Evolutionary conservation across 2,113 vertebrate genomes (phyloP), one percentile per base, ranked within the genome.

Genomic region (Choloepus hoffmanni): DNA sequence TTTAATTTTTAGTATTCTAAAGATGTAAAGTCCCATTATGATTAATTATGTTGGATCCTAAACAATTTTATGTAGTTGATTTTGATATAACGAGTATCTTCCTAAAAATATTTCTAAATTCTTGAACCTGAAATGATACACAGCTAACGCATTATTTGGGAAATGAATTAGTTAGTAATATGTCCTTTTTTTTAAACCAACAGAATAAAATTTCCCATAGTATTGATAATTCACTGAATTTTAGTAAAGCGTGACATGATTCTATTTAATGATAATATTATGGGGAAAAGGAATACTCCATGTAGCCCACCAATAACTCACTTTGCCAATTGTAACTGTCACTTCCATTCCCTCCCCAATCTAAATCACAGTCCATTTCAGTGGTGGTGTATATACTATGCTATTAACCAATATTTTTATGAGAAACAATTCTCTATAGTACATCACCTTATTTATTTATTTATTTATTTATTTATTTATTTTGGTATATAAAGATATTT

Each of bases 141-240:
- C 73, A 78, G 62, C n/a, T 45, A 36, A 85, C 13, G 53, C 28
- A 36, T 86, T 83, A 70, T 92, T 94, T 83, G 63, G 28, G 16
- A 60, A 92, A 18, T 77, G 24, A 92, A 23, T 89, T 89, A 83
- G n/a, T 63, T 58, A 36, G n/a, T 63, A 43, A 89, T 45, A n/a
- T 28, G 21, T 28, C 40, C 23, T 76, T 67, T 58, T 53, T 78
- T 76, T 60, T 36, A n/a, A 73, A 40, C 12, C 26, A 84, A 24
- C 11, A 62, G 45, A 2, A 73, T 89, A 86, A 36, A 53, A 72
- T 88, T 94, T 72, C 45, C 21, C 58, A 10, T 74, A 84, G 4
- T 36, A 85, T 94, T 90, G 92, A 77, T 58, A 73, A 74, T 58
- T 90, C 65, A 79, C 65, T 90, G 63, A 63, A 90, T 87, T 90